Evolutionary conservation across 2,113 vertebrate species (phyloP).

Genomic region (Meriones unguiculatus): DNA sequence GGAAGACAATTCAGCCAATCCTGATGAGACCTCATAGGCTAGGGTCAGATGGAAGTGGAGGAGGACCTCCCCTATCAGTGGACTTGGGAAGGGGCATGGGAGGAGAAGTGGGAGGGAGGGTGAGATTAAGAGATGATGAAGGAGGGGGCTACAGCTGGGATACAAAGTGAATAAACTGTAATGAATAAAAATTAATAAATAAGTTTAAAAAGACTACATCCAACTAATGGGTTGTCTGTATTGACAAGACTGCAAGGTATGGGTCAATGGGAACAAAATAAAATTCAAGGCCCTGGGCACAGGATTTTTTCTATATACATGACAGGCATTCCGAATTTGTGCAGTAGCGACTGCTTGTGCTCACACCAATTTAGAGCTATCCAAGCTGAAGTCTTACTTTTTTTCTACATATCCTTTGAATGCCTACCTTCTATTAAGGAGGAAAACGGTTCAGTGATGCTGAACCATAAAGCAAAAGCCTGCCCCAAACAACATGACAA

Average conservation of each 20-base stretch:
- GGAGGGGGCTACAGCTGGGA: no score
- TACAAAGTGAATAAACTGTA: no score
- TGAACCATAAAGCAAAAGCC: neutral
- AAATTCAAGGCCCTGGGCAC: neutral
- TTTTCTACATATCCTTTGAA: neutral
- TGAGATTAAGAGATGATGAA: no score
- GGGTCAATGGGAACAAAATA: neutral
- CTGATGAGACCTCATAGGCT: no score
- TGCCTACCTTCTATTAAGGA: neutral
- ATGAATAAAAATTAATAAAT: no score
- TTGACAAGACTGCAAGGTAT: neutral
- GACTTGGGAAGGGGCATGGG: no score
- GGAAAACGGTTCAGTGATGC: accelerated
- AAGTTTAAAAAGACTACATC: neutral
- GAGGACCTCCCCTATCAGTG: no score
- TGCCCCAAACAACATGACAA: accelerated
- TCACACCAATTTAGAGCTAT: neutral
- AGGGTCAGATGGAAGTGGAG: no score
- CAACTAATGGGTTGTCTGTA: slow-evolving; percentile 26
- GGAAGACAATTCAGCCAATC: no score
- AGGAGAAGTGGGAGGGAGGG: no score
- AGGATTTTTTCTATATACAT: neutral
- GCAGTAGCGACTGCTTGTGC: no score
- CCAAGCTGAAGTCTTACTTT: neutral
- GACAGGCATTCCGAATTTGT: neutral